Conservation (phyloP, 2,888 invertebrate genomes). For the Acrobasis consociella region DNA sequence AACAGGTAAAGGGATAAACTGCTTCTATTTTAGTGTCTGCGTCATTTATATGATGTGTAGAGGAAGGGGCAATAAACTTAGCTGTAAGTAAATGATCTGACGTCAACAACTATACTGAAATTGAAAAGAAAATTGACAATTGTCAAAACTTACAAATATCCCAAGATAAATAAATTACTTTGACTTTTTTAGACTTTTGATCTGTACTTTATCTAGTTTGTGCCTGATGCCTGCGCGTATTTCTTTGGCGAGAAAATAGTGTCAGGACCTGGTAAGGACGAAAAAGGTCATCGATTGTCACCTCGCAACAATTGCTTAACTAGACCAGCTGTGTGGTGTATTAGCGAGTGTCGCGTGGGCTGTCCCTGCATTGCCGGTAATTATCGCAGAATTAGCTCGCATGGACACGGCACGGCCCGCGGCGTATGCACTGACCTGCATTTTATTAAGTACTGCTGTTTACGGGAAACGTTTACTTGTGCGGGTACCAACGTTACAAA, state of each 20-base stretch:
- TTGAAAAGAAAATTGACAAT: too few species aligned
- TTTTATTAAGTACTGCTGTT: slow-evolving; percentile 7
- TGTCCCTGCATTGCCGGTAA: background rate
- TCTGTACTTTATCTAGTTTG: background rate
- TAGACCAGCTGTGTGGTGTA: background rate
- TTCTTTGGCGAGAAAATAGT: background rate
- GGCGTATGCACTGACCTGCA: background rate
- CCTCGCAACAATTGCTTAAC: slow-evolving; percentile 8
- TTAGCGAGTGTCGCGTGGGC: background rate
- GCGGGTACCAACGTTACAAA: background rate
- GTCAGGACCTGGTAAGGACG: background rate
- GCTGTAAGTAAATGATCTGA: too few species aligned
- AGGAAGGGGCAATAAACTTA: too few species aligned
- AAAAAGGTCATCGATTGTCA: background rate
- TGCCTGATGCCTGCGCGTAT: background rate
- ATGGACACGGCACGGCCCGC: background rate
- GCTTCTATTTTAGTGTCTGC: background rate
- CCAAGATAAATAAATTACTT: too few species aligned
- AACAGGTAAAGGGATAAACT: too few species aligned
- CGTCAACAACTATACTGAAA: too few species aligned
- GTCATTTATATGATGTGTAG: too few species aligned
- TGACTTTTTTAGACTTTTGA: too few species aligned
- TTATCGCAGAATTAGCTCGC: slow-evolving; percentile 1
- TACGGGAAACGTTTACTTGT: too few species aligned
- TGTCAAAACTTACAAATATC: too few species aligned